Conservation (phyloP, 1,140 invertebrate species). For the Philopotamus ludificatus region DNA sequence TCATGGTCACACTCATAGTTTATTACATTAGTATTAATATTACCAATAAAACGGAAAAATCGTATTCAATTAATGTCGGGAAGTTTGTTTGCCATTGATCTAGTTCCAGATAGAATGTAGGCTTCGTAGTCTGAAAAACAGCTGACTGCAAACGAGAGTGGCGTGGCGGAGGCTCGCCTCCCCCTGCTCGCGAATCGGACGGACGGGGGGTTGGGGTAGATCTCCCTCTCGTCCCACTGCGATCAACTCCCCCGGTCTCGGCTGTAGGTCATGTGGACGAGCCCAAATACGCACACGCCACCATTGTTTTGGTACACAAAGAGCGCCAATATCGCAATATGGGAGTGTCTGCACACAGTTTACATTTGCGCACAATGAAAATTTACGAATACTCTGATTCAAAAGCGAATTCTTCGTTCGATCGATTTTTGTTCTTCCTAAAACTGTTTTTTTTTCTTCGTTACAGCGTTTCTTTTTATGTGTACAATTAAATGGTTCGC, state of each 20-base stretch:
- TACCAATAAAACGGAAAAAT: too few relatives aligned
- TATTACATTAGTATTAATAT: too few relatives aligned
- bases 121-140: not conserved
- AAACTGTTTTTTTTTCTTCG: too few relatives aligned
- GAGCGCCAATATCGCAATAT: not conserved
- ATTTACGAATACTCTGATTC: too few relatives aligned
- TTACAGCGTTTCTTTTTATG: too few relatives aligned
- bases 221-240: not conserved
- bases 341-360: not conserved
- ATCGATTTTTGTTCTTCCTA: not conserved
- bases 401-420: too few relatives aligned
- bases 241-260: not conserved
- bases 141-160: not conserved
- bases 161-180: not conserved
- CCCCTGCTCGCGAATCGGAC: too few relatives aligned
- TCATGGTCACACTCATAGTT: too few relatives aligned
- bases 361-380: not conserved
- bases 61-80: too few relatives aligned
- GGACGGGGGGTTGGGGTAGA: not conserved
- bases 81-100: not conserved
- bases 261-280: conserved; percentile 16
- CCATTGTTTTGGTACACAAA: not conserved
- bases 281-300: conserved; percentile 19
- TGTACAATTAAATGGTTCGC: conserved; percentile 12
- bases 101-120: not conserved